phyloP scores from a whole-genome alignment of 2,113 vertebrate species.

The Callipepla californica region DNA sequence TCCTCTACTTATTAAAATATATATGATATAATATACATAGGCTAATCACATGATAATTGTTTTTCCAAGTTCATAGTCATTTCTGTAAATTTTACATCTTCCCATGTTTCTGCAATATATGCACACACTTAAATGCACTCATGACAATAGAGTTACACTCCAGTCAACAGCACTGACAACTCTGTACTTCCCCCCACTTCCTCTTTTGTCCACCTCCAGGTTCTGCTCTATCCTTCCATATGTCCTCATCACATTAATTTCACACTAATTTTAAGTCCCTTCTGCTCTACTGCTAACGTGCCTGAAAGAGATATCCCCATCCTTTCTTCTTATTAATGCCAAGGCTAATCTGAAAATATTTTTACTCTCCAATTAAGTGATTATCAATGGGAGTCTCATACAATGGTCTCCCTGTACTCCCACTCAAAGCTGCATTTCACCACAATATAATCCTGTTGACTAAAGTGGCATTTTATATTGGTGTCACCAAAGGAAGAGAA shows the following conservation, averaged over 20 bases:
- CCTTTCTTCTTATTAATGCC: neutral
- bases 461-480: neutral
- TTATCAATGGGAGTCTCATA: constrained; percentile 5
- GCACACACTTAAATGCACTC: neutral
- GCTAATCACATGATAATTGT: neutral
- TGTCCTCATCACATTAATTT: neutral
- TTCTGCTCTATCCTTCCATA: neutral
- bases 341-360: constrained; percentile 26
- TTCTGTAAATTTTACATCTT: neutral
- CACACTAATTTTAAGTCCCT: neutral
- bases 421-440: neutral
- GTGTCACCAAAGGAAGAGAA: constrained; percentile 1
- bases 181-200: neutral
- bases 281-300: neutral
- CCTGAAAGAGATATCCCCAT: neutral
- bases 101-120: neutral
- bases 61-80: neutral
- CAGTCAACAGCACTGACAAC: neutral
- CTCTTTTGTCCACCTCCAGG: neutral
- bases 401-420: constrained; percentile 11
- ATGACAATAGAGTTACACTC: neutral
- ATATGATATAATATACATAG: too few species aligned
- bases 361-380: constrained; percentile 32
- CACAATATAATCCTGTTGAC: neutral
- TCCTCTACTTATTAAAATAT: neutral